phyloP scores from a whole-genome alignment of 2,113 vertebrate genomes.

The Gasterosteus aculeatus region DNA sequence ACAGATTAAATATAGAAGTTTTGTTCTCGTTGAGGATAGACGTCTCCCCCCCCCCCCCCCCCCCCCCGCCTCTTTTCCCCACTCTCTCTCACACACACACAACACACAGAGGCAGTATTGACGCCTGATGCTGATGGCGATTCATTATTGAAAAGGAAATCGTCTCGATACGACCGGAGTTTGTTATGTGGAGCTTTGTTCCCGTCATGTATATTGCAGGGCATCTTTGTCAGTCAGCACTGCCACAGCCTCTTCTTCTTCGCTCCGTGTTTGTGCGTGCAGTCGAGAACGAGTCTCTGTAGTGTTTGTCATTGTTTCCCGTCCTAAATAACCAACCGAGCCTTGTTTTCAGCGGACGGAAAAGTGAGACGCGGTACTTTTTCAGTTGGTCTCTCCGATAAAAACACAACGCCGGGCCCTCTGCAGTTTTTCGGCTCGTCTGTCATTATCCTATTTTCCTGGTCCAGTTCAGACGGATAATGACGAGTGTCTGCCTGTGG shows the following conservation, averaged over 20 bases:
- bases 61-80: constrained; percentile 8
- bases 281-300: constrained; percentile 66
- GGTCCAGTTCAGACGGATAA: constrained; percentile 5
- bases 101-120: constrained; percentile 74
- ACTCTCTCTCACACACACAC: constrained; percentile 26
- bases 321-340: constrained; percentile 73
- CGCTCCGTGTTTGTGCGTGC: constrained; percentile 64
- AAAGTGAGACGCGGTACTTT: constrained; percentile 41
- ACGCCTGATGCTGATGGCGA: constrained; percentile 80
- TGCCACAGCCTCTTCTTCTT: constrained; percentile 64
- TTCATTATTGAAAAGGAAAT: constrained; percentile 86
- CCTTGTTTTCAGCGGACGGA: constrained; percentile 62
- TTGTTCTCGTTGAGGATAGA: constrained; percentile 81
- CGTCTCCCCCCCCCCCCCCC: constrained; percentile 55
- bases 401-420: constrained; percentile 16
- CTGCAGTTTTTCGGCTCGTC: constrained; percentile 6
- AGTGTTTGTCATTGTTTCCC: constrained; percentile 74
- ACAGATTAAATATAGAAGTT: constrained; percentile 87
- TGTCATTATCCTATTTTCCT: constrained; percentile 23
- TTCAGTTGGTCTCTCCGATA: constrained; percentile 28
- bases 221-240: constrained; percentile 80
- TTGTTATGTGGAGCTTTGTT: constrained; percentile 82
- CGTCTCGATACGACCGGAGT: constrained; percentile 79
- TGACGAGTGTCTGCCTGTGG: not conserved
- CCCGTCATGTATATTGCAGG: constrained; percentile 84